Conservation (phyloP, 1,140 invertebrate species). For the Drosophila repletoides region DNA sequence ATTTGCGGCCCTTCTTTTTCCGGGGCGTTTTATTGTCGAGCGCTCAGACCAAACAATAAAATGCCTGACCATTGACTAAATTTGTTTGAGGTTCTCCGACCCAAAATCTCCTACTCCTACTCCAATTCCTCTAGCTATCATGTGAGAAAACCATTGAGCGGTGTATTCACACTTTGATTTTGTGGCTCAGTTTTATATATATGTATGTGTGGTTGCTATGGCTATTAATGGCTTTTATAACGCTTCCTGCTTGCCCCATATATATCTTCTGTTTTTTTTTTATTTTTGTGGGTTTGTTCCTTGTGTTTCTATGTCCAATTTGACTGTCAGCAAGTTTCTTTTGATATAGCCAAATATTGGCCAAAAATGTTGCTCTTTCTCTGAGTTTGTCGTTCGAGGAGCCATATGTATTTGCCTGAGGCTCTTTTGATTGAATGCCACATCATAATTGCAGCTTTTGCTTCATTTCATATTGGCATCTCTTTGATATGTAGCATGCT, state of each 20-base stretch:
- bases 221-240: conserved; percentile 78
- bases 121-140: conserved; percentile 1
- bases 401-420: conserved; percentile 14
- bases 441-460: conserved; percentile 68
- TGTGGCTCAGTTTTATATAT: conserved; percentile 14
- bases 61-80: conserved; percentile 58
- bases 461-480: conserved; percentile 55
- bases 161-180: conserved; percentile 76
- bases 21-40: conserved; percentile 58
- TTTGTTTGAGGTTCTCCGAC: conserved; percentile 44
- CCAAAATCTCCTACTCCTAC: not conserved
- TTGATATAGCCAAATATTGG: conserved; percentile 37
- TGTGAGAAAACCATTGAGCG: conserved; percentile 46
- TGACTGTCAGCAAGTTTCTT: conserved; percentile 63
- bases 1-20: conserved; percentile 58
- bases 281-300: conserved; percentile 3
- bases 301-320: conserved; percentile 56
- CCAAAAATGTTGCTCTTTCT: conserved; percentile 27
- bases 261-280: conserved; percentile 32
- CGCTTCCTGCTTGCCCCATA: conserved; percentile 48
- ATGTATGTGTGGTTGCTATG: conserved; percentile 23
- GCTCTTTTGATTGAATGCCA: conserved; percentile 63
- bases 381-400: conserved; percentile 16
- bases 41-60: conserved; percentile 57
- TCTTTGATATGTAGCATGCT: conserved; percentile 33